A percentile compares a stretch with the other conserved stretches of the same genome.
phyloP scores from a whole-genome alignment of 2,797 vertebrate genomes.

The Sebastes melanostomus region DNA sequence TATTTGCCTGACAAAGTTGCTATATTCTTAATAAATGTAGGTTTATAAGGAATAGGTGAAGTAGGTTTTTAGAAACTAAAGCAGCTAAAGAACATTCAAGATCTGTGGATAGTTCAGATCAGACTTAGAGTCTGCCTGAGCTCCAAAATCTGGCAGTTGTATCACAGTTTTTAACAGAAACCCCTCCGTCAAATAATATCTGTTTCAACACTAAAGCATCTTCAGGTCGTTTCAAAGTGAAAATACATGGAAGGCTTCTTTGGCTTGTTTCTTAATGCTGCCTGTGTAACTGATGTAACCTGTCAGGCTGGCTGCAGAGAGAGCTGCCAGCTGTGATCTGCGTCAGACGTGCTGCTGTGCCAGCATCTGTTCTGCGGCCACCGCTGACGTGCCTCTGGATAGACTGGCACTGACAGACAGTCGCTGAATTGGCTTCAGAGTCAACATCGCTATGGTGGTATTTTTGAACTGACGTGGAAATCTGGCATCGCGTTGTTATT shows the following conservation, averaged over 20 bases:
- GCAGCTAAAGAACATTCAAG: slow-evolving; percentile 13
- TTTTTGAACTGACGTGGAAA: slow-evolving; percentile 23
- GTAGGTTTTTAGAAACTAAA: not conserved
- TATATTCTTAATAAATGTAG: not conserved
- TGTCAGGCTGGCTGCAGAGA: slow-evolving; percentile 63
- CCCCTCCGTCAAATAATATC: slow-evolving; percentile 29
- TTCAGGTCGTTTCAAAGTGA: slow-evolving; percentile 75
- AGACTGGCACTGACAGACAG: slow-evolving; percentile 26
- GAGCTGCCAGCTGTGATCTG: slow-evolving; percentile 70
- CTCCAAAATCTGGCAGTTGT: slow-evolving; percentile 30
- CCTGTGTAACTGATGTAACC: slow-evolving; percentile 65
- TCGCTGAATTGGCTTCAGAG: slow-evolving; percentile 29
- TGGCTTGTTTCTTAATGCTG: slow-evolving; percentile 16
- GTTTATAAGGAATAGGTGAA: not conserved
- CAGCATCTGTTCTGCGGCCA: slow-evolving; percentile 71
- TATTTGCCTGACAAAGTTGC: not conserved
- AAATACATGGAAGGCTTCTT: slow-evolving; percentile 36
- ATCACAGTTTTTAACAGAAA: slow-evolving; percentile 40
- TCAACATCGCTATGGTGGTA: not conserved
- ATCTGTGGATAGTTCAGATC: slow-evolving; percentile 2
- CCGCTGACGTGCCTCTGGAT: slow-evolving; percentile 45
- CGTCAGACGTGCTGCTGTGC: slow-evolving; percentile 74
- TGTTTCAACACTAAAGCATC: slow-evolving; percentile 36
- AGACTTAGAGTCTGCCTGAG: slow-evolving; percentile 18
- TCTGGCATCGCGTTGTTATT: slow-evolving; percentile 4